Conservation (phyloP, 2,797 vertebrate species). For the Enteromius afrohamiltoni region DNA sequence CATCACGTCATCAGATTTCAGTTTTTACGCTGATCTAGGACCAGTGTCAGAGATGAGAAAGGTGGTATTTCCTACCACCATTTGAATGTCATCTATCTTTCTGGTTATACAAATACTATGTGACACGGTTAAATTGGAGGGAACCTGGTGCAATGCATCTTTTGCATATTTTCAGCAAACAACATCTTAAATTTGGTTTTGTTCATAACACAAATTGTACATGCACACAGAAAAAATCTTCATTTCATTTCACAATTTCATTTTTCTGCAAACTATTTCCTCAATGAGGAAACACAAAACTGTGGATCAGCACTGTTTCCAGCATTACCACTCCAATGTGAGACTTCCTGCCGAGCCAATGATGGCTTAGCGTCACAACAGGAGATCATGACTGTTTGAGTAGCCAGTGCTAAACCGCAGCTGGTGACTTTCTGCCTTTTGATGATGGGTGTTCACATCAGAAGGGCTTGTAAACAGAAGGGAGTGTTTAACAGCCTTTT, state of each 20-base stretch:
- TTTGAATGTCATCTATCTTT: not conserved
- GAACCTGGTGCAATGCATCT: not conserved
- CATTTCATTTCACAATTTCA: no score
- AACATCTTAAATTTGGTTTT: not conserved
- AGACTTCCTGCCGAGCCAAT: slow-evolving; percentile 24
- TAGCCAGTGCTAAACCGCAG: slow-evolving; percentile 69
- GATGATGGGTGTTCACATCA: slow-evolving; percentile 53
- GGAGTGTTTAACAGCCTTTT: slow-evolving; percentile 35
- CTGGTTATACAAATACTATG: not conserved
- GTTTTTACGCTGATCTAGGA: slow-evolving; percentile 20
- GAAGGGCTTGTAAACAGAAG: slow-evolving; percentile 62
- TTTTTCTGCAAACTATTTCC: not conserved
- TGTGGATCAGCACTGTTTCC: slow-evolving; percentile 14
- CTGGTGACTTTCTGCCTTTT: slow-evolving; percentile 70
- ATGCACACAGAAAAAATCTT: not conserved
- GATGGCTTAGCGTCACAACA: slow-evolving; percentile 71
- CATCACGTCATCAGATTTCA: not conserved
- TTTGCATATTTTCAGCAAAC: not conserved
- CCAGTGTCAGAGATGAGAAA: not conserved
- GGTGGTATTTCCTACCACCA: not conserved
- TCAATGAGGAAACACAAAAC: not conserved
- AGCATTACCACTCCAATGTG: slow-evolving; percentile 30
- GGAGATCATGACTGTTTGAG: slow-evolving; percentile 79
- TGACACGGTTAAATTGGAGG: not conserved
- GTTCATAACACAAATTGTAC: not conserved